A percentile compares a stretch with the other conserved stretches of the same genome.
These are phyloP conservation scores for Zaprionus gabonicus DNA, from an alignment of 1,140 invertebrate genomes.

Conservation along the genomic window DNA sequence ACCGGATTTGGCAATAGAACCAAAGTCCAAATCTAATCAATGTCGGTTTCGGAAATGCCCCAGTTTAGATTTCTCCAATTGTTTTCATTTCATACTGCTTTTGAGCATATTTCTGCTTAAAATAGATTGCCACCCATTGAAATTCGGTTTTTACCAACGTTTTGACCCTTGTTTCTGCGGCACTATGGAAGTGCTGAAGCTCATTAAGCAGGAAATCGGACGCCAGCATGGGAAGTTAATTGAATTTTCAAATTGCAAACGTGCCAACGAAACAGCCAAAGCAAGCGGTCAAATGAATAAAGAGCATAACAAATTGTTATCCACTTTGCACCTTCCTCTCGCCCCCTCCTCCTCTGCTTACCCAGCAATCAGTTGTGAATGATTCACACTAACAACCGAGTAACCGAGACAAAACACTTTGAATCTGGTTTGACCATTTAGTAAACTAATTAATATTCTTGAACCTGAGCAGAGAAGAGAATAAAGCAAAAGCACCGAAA, in stretches of 20 bases:
- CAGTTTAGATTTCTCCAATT: not conserved
- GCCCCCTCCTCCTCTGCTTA: not conserved
- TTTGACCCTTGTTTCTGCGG: not conserved
- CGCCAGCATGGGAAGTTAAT: conserved; percentile 48
- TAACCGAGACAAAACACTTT: conserved; percentile 40
- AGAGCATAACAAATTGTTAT: conserved; percentile 55
- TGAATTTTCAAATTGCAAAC: conserved; percentile 58
- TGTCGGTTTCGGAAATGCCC: not conserved
- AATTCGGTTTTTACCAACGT: not conserved
- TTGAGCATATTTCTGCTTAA: not conserved
- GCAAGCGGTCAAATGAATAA: conserved; percentile 38
- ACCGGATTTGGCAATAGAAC: not conserved
- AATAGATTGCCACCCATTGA: not conserved
- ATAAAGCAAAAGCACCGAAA: conserved; percentile 6
- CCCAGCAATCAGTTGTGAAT: conserved; percentile 9
- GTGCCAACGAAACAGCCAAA: conserved; percentile 19
- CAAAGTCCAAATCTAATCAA: too few relatives aligned
- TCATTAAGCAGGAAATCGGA: conserved; percentile 65
- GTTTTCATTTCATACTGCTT: not conserved
- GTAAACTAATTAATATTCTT: conserved; percentile 66
- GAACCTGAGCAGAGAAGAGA: conserved; percentile 13
- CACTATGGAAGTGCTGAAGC: conserved; percentile 8
- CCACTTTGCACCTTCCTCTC: conserved; percentile 39
- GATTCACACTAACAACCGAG: conserved; percentile 48
- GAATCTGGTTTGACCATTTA: conserved; percentile 61